Conservation (phyloP, 2,888 invertebrate species). For the Melinopterus prodromus region DNA sequence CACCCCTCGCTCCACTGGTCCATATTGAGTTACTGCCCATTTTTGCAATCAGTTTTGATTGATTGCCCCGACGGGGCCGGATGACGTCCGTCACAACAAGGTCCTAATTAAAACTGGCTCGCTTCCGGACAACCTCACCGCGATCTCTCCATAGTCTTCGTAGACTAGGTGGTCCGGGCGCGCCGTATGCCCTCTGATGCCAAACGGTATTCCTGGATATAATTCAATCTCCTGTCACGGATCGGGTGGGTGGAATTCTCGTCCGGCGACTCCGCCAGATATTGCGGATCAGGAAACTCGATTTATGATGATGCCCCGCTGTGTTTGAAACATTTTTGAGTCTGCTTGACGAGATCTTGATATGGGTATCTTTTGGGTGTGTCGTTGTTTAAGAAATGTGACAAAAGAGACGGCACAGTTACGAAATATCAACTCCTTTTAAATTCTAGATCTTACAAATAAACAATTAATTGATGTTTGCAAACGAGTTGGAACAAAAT, state of each 20-base stretch:
- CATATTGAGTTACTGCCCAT: conserved; percentile 42
- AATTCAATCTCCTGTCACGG: conserved; percentile 6
- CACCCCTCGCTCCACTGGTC: neutral
- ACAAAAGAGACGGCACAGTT: too few species aligned
- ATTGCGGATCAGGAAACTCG: neutral
- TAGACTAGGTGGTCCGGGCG: neutral
- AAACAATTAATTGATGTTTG: too few species aligned
- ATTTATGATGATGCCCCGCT: neutral
- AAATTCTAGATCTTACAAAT: too few species aligned
- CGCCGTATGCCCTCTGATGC: neutral
- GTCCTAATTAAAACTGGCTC: conserved; percentile 35
- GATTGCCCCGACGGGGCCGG: conserved; percentile 35
- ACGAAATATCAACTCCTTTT: too few species aligned
- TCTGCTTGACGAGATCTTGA: neutral
- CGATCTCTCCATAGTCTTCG: neutral
- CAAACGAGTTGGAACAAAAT: too few species aligned
- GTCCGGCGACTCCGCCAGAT: conserved; percentile 9
- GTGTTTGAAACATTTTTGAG: neutral
- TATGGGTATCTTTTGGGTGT: neutral
- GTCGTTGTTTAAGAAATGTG: neutral
- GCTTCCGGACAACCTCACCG: neutral
- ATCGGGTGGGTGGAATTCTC: conserved; percentile 13
- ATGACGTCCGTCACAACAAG: conserved; percentile 33
- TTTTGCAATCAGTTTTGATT: conserved; percentile 43
- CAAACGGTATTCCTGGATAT: neutral